These are phyloP conservation scores for Drosophila ficusphila DNA, from an alignment of 1,140 invertebrate species.

Conservation along the genomic window DNA sequence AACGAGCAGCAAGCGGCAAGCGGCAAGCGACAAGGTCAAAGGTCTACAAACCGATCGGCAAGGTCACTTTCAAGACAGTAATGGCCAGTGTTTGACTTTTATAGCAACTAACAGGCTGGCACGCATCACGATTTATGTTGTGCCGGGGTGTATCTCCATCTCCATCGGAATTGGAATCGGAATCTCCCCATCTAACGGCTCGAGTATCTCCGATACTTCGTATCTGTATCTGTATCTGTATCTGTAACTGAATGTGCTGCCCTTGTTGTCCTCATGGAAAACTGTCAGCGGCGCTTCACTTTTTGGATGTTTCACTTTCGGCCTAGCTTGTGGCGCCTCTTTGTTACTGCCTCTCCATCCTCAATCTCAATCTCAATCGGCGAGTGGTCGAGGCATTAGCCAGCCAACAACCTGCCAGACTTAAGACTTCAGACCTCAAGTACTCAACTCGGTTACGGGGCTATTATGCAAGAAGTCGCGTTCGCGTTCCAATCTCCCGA, in stretches of 20 bases:
- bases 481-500: conserved; percentile 49
- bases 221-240: conserved; percentile 29
- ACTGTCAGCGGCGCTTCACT: conserved; percentile 69
- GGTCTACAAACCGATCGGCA: conserved; percentile 75
- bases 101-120: conserved; percentile 67
- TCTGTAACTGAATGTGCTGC: conserved; percentile 28
- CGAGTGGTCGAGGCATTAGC: conserved; percentile 55
- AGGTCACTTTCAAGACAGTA: conserved; percentile 74
- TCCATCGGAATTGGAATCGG: conserved; percentile 11
- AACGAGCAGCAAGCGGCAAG: conserved; percentile 37
- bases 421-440: conserved; percentile 58
- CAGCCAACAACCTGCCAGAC: conserved; percentile 63
- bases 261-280: conserved; percentile 63
- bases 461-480: conserved; percentile 77
- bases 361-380: conserved; percentile 35
- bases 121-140: conserved; percentile 68
- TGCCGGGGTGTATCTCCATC: conserved; percentile 27
- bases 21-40: conserved; percentile 81
- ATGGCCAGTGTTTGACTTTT: conserved; percentile 77
- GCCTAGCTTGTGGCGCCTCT: conserved; percentile 63
- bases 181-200: conserved; percentile 9
- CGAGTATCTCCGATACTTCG: conserved; percentile 32
- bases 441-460: conserved; percentile 54
- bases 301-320: conserved; percentile 69
- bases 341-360: conserved; percentile 51